phyloP scores from a whole-genome alignment of 2,888 invertebrate genomes.

The Ectemnius lituratus region DNA sequence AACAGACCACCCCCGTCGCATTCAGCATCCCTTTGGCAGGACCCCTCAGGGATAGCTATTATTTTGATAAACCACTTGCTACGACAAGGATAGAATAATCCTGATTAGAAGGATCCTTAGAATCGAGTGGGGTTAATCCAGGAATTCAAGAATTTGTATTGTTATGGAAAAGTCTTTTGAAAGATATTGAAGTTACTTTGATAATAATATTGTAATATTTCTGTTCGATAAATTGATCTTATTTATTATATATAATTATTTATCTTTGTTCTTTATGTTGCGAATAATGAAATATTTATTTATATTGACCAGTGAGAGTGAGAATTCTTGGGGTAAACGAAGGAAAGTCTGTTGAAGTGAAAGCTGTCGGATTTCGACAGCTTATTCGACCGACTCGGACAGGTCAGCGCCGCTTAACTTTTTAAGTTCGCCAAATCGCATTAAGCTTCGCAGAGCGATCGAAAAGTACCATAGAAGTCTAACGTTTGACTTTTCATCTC shows the following conservation, averaged over 20 bases:
- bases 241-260: no score
- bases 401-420: slow-evolving; percentile 66
- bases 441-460: slow-evolving; percentile 45
- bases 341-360: not conserved
- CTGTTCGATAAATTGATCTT: no score
- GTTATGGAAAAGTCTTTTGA: slow-evolving; percentile 2
- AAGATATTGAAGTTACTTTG: not conserved
- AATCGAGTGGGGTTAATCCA: slow-evolving; percentile 32
- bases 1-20: slow-evolving; percentile 66
- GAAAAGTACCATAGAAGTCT: slow-evolving; percentile 29
- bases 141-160: slow-evolving; percentile 27
- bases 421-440: slow-evolving; percentile 67
- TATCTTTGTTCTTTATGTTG: no score
- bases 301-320: no score
- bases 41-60: slow-evolving; percentile 38
- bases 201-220: no score
- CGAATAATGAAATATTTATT: no score
- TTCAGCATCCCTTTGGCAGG: slow-evolving; percentile 41
- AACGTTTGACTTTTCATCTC: slow-evolving; percentile 6
- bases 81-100: slow-evolving; percentile 36
- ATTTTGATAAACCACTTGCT: slow-evolving; percentile 45
- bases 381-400: slow-evolving; percentile 36
- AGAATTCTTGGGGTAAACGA: no score
- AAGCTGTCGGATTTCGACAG: slow-evolving; percentile 14
- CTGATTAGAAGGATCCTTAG: slow-evolving; percentile 32